Evolutionary conservation across 1,140 invertebrate species (phyloP), one percentile per base, ranked within the genome.

Genomic region (Scaptomyza hsui): DNA sequence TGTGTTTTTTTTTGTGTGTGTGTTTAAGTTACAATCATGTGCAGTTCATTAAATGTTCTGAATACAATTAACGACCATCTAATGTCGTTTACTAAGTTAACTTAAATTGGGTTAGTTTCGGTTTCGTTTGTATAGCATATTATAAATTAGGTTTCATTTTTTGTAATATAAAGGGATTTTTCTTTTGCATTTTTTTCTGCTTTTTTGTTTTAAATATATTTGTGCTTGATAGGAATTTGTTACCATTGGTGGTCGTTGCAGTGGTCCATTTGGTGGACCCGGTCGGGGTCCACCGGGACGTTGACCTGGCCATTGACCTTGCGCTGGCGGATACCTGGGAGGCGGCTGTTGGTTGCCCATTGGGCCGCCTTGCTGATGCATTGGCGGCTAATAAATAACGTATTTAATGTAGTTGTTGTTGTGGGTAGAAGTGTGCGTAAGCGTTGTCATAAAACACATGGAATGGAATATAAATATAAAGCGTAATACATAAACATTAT

Each of bases 211-310:
- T 53, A 41, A n/a, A 35, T 37, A 37, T n/a, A 37, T n/a, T 32
- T 76, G 62, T 69, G 51, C 37, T 72, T 52, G 73, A 67, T 75
- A 68, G 70, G 63, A 69, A 64, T 67, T 82, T 89, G 90, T 92
- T 92, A 95, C 94, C 94, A 95, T 95, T 90, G 94, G 94, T 61
- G 94, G 95, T 83, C 95, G 92, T 76, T 94, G 94, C 49, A 94
- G 92, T 57, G 94, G 90, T 69, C 90, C 90, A 73, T 90, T 90
- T 71, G 92, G 93, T 44, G 94, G 93, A 39, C 94, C 94, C 80
- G 94, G 94, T 94, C 95, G 94, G 1, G 95, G 95, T 6, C 95
- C 94, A 67, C 94, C 94, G 79, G 94, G 93, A 19, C 93, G 91
- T 13, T 93, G 93, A 41, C 93, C 93, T 90, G 63, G 92, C 90